Conservation (phyloP, 2,797 vertebrate species). For the Schizopygopsis malacanthus region DNA sequence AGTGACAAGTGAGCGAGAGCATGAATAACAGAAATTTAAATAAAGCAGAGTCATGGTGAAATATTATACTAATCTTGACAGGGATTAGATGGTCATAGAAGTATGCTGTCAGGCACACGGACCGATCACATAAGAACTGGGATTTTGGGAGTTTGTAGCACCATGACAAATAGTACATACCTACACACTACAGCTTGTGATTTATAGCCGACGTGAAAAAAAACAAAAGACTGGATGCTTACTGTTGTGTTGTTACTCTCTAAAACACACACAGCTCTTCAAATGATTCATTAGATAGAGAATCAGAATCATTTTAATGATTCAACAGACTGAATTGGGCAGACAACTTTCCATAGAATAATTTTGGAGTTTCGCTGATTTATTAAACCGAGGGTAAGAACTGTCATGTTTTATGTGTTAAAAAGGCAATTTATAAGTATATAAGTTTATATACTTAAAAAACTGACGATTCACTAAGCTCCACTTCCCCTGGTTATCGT, state of each 20-base stretch:
- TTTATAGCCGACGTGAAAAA: neutral
- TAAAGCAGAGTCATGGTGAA: slow-evolving; percentile 52
- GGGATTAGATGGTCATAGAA: slow-evolving; percentile 59
- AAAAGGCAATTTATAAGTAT: neutral
- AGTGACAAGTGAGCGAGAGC: slow-evolving; percentile 25
- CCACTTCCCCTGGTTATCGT: neutral
- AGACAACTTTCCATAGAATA: neutral
- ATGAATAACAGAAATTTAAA: slow-evolving; percentile 60
- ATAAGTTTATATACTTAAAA: neutral
- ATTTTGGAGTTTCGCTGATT: neutral
- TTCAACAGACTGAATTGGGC: neutral
- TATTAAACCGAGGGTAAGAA: neutral
- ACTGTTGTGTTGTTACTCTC: neutral
- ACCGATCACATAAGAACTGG: slow-evolving; percentile 47
- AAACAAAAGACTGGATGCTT: neutral
- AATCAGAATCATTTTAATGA: neutral
- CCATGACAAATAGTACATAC: neutral
- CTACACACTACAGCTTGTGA: neutral
- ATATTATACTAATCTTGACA: slow-evolving; percentile 57
- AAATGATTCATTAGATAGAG: neutral
- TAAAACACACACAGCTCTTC: neutral
- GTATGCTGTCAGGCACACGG: slow-evolving; percentile 42
- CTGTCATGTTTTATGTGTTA: too few relatives aligned
- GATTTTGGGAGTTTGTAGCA: slow-evolving; percentile 25
- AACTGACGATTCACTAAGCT: neutral